phyloP scores from a whole-genome alignment of 2,113 vertebrate species.

The Haemorhous mexicanus region DNA sequence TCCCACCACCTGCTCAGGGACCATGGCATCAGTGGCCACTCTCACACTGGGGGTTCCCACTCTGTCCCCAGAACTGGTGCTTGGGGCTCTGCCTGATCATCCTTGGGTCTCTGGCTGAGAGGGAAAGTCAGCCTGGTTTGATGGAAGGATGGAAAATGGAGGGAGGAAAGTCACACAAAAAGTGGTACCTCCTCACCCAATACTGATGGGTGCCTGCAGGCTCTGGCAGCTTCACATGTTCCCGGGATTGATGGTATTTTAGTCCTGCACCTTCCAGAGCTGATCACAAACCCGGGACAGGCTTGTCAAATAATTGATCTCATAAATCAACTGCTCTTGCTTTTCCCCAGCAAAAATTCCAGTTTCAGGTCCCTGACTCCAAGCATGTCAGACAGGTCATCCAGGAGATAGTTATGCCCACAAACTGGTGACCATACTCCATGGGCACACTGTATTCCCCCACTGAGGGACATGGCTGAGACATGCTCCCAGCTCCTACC shows the following conservation, averaged over 20 bases:
- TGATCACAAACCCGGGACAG: background rate
- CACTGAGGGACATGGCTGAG: background rate
- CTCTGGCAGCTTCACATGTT: background rate
- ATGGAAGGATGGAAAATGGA: background rate
- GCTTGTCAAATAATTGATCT: background rate
- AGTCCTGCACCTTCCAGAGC: background rate
- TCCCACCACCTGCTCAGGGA: rapidly evolving
- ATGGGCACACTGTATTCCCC: background rate
- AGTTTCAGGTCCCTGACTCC: background rate
- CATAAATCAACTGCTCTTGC: background rate
- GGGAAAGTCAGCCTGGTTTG: background rate
- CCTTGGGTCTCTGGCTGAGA: background rate
- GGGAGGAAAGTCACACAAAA: background rate
- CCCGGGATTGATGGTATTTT: rapidly evolving
- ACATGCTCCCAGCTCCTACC: background rate
- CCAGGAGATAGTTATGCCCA: background rate
- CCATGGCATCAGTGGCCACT: rapidly evolving
- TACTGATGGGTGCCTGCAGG: background rate
- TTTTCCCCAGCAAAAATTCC: background rate
- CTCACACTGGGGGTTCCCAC: rapidly evolving
- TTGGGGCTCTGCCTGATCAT: rapidly evolving
- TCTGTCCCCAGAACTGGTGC: background rate
- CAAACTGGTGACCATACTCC: rapidly evolving
- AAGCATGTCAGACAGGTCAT: rapidly evolving
- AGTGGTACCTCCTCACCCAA: background rate